Base-by-base conservation (phyloP, 2,888 invertebrate species). In the Neoascia interrupta region DNA sequence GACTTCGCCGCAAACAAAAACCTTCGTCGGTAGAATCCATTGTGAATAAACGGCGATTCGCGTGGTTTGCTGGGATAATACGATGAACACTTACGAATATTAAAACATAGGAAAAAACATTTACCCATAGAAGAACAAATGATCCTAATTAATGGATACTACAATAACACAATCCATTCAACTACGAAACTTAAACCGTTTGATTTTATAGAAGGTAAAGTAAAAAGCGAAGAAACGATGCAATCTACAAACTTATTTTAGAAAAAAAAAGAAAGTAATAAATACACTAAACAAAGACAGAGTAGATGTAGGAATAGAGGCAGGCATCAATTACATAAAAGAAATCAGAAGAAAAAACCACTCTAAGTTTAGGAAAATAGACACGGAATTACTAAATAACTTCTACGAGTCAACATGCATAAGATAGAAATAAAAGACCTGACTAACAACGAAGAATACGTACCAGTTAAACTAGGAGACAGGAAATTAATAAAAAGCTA, bases 381-480 rank as follows among this genome's bases (percentile, higher is more conserved):
- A 54, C 15, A 15, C 53, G 16, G 39, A 37, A n/a, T 15, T 54
- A 37, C 5, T 54, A n/a, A 37, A 43, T 21, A 15, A 19, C 5
- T 26, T 5, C 26, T 53, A n/a, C 23, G 37, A 37, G 15, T 37
- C 11, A 16, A 37, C 4, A 19, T 53, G 28, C 68, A 82, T 56
- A 66, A 23, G n/a, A 15, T 81, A 3, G 76, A 81, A 13, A 66
- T 80, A 19, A 70, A 74, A 6, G 70, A 81, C 28, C 23, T 76
- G 23, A 74, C 45, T 2, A 76, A 76, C 34, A 79, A 81, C 26
- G 75, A 80, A 11, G 81, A 80, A 23, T 81, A 76, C 36, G 28
- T 76, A 49, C 53, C 75, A 5, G 68, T 80, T 16, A 75, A 81
- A 66, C 15, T 43, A 11, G 68, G 47, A 23, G 49, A 80, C 16